Conservation (phyloP, 2,888 invertebrate genomes). For the Papilio demoleus region DNA sequence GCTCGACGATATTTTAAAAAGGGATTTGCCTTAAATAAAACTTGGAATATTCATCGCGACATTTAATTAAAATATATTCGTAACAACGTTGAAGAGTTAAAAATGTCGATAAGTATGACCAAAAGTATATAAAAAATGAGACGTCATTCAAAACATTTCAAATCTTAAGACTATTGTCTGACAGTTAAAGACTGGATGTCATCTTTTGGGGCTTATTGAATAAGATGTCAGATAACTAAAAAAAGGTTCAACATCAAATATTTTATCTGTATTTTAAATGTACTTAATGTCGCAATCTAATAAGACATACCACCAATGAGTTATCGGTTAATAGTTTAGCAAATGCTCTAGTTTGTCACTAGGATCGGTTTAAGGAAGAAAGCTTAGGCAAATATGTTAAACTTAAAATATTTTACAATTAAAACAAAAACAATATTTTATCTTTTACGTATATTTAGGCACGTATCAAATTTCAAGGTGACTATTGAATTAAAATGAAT, state of each 20-base stretch:
- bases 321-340: too few relatives aligned
- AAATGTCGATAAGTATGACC: slow-evolving; percentile 38
- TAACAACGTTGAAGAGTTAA: slow-evolving; percentile 45
- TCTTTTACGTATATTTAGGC: slow-evolving; percentile 18
- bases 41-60: slow-evolving; percentile 56
- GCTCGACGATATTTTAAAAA: slow-evolving; percentile 28
- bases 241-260: too few relatives aligned
- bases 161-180: slow-evolving; percentile 2
- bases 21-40: slow-evolving; percentile 20
- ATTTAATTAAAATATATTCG: slow-evolving; percentile 58
- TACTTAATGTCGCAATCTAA: too few relatives aligned
- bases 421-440: neutral
- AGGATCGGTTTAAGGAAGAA: too few relatives aligned
- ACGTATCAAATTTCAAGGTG: slow-evolving; percentile 27
- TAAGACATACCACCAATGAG: too few relatives aligned
- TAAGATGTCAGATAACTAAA: too few relatives aligned
- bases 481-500: slow-evolving; percentile 28
- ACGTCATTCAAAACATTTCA: too few relatives aligned
- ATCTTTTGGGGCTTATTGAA: too few relatives aligned
- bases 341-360: too few relatives aligned
- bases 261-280: too few relatives aligned
- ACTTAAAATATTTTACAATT: too few relatives aligned
- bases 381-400: too few relatives aligned
- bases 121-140: neutral
- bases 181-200: neutral